These are phyloP conservation scores for Drosophila ercepeae DNA, from an alignment of 1,140 invertebrate genomes.

Conservation along the genomic window DNA sequence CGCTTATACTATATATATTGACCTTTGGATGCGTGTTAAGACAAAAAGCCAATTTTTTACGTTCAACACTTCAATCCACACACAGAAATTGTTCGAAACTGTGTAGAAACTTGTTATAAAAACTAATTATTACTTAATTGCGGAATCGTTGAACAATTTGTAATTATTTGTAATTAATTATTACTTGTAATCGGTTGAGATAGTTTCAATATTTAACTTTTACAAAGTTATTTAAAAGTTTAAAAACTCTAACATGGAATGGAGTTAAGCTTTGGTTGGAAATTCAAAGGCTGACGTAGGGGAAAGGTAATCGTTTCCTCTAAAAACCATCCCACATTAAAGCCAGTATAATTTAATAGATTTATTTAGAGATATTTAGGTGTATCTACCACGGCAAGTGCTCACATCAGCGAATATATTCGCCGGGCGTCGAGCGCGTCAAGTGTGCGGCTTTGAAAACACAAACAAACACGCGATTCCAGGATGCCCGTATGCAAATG, in stretches of 20 bases:
- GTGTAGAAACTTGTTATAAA: neutral
- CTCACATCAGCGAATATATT: conserved; percentile 31
- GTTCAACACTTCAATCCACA: neutral
- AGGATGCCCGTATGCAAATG: conserved; percentile 57
- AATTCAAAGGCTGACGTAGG: too few species aligned
- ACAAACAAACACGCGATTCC: conserved; percentile 24
- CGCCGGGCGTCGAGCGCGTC: conserved; percentile 34
- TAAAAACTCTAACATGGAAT: too few species aligned
- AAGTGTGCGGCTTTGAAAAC: conserved; percentile 60
- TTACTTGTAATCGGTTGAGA: too few species aligned
- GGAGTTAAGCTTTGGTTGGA: too few species aligned
- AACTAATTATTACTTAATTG: too few species aligned
- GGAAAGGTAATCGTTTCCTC: too few species aligned
- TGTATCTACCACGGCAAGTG: conserved; percentile 12
- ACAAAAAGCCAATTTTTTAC: conserved; percentile 1
- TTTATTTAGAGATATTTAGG: neutral
- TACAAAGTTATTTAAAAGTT: too few species aligned
- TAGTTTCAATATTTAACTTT: too few species aligned
- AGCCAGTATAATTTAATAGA: neutral
- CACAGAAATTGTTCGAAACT: neutral
- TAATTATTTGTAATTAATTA: too few species aligned
- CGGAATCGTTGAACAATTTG: too few species aligned
- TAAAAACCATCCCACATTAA: too few species aligned
- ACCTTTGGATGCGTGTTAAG: neutral
- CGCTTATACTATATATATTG: too few species aligned